A percentile compares a stretch with the other conserved stretches of the same genome.
These are phyloP conservation scores for Gobio occitaniae DNA, from an alignment of 2,797 vertebrate species.

Conservation along the genomic window DNA sequence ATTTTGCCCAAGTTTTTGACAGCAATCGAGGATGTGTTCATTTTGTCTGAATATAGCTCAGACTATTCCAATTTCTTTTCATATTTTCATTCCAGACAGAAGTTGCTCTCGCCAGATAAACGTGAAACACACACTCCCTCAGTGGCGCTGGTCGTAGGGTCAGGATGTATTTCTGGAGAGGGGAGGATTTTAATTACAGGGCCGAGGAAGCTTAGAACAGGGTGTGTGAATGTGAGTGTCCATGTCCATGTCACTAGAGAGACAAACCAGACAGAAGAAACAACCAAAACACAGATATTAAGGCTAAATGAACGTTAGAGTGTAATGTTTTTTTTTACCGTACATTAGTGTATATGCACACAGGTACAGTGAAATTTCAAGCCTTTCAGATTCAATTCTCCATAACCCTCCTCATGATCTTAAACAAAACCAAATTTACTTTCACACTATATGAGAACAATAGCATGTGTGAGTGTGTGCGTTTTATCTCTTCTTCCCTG, in stretches of 20 bases:
- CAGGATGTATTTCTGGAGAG: constrained; percentile 61
- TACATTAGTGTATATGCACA: background rate
- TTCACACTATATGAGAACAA: constrained; percentile 35
- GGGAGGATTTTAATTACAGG: constrained; percentile 61
- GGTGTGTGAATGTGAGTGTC: constrained; percentile 34
- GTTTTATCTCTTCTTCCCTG: constrained; percentile 20
- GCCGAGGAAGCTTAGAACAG: constrained; percentile 40
- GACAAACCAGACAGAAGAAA: constrained; percentile 13
- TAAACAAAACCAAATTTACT: background rate
- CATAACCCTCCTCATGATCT: constrained; percentile 2
- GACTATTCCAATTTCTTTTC: background rate
- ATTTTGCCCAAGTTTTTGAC: constrained; percentile 29
- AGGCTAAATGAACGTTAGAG: background rate
- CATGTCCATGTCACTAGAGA: constrained; percentile 17
- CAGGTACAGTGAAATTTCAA: background rate
- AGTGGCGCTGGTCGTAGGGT: constrained; percentile 45
- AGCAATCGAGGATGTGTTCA: background rate
- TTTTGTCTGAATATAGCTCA: constrained; percentile 17
- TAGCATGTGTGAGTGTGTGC: background rate
- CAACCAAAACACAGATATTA: background rate
- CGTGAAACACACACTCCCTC: constrained; percentile 19
- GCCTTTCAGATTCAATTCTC: background rate
- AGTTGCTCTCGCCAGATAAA: constrained; percentile 8
- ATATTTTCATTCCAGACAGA: constrained; percentile 38
- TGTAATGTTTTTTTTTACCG: background rate